Percentiles rank a stretch among this genome's conserved stretches.
These are phyloP conservation scores for Laterallus jamaicensis DNA, from an alignment of 2,113 vertebrate species.

Conservation along the genomic window DNA sequence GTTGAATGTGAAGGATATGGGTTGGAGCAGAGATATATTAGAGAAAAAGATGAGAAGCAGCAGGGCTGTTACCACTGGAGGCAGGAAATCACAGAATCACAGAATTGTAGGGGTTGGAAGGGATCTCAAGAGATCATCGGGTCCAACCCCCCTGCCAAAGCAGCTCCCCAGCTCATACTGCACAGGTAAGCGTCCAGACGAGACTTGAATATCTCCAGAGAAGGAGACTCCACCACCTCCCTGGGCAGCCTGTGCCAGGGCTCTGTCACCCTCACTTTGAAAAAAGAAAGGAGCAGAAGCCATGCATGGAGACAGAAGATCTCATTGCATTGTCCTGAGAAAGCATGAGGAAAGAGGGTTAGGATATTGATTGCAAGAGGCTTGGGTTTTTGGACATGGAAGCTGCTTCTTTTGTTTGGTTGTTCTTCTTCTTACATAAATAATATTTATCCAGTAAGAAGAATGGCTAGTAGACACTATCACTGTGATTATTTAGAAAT, in stretches of 20 bases:
- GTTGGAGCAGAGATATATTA: neutral
- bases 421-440: neutral
- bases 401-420: neutral
- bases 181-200: no score
- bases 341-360: neutral
- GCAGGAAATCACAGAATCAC: neutral
- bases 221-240: no score
- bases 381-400: neutral
- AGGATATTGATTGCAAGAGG: neutral
- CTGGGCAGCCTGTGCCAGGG: no score
- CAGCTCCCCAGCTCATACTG: no score
- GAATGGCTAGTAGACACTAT: neutral
- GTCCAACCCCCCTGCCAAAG: no score
- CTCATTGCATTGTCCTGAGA: neutral
- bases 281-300: neutral
- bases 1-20: neutral
- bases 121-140: no score
- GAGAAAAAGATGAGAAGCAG: neutral
- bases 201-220: no score
- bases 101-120: no score
- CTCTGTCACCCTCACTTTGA: no score
- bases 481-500: neutral
- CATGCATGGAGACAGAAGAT: neutral
- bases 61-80: neutral
- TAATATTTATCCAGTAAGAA: neutral